A percentile compares a stretch with the other conserved stretches of the same genome.
phyloP scores from a whole-genome alignment of 2,797 vertebrate genomes.

The Myioborus melanocephalus region DNA sequence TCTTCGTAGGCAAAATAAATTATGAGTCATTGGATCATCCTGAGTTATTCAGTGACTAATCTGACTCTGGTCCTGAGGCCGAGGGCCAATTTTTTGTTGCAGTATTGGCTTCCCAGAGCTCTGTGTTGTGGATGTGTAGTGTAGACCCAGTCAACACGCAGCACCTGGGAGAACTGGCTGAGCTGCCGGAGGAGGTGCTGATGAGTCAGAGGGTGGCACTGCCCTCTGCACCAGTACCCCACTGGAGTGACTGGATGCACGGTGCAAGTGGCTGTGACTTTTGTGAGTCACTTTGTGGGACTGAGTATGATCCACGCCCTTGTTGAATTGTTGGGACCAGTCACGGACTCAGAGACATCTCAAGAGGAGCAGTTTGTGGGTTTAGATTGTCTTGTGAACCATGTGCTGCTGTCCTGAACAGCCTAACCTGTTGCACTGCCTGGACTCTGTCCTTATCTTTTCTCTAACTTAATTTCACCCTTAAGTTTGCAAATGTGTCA shows the following conservation, averaged over 20 bases:
- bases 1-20: neutral
- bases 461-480: neutral
- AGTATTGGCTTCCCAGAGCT: neutral
- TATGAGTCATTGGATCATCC: constrained; percentile 26
- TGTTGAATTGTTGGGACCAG: neutral
- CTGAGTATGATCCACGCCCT: constrained; percentile 16
- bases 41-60: constrained; percentile 40
- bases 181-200: neutral
- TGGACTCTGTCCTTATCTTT: neutral
- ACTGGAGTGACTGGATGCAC: neutral
- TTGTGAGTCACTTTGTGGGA: constrained; percentile 18
- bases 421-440: neutral
- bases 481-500: neutral
- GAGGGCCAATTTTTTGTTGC: neutral
- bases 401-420: neutral
- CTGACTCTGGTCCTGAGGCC: constrained; percentile 1
- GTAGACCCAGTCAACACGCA: neutral
- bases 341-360: neutral
- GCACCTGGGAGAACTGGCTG: constrained; percentile 5
- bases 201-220: constrained; percentile 26
- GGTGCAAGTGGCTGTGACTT: neutral
- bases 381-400: neutral
- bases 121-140: neutral
- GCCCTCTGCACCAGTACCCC: constrained; percentile 34
- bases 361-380: neutral